A percentile compares a stretch with the other conserved stretches of the same genome.
These are phyloP conservation scores for Hirtodrosophila duncani DNA, from an alignment of 2,888 invertebrate genomes.

Conservation along the genomic window DNA sequence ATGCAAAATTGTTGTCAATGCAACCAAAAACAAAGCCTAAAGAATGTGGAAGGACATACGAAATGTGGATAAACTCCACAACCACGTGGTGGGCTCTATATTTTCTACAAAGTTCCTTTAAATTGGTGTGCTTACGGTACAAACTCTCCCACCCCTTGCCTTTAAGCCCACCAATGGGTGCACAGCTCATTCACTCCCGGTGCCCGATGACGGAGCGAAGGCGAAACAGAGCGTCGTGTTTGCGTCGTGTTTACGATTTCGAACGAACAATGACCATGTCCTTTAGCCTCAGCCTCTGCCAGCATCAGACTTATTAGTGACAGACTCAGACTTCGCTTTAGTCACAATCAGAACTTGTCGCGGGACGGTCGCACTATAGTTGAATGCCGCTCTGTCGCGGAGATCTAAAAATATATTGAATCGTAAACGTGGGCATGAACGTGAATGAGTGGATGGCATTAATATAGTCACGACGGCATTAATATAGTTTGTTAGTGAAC, in stretches of 20 bases:
- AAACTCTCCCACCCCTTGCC: constrained; percentile 39
- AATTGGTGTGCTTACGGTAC: constrained; percentile 14
- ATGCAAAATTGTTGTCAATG: no score
- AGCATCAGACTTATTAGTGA: constrained; percentile 23
- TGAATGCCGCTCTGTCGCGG: no score
- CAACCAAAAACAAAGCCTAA: no score
- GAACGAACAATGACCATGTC: constrained; percentile 27
- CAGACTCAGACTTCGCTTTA: constrained; percentile 50
- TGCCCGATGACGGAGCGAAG: constrained; percentile 29
- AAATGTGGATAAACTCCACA: constrained; percentile 23
- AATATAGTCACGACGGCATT: no score
- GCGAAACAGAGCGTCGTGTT: constrained; percentile 6
- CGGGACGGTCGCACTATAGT: constrained; percentile 47
- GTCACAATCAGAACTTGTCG: constrained; percentile 72
- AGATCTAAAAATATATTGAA: no score
- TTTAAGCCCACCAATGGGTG: constrained; percentile 55
- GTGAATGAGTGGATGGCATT: no score
- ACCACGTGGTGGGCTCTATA: constrained; percentile 69
- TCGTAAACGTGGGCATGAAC: no score
- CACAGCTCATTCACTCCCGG: constrained; percentile 38
- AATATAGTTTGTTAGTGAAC: no score
- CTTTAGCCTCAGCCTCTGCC: constrained; percentile 13
- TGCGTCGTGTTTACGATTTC: no score
- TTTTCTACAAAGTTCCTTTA: constrained; percentile 14
- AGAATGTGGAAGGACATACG: background rate